phyloP scores from a whole-genome alignment of 2,797 vertebrate genomes.

The Lepus oiostolus region DNA sequence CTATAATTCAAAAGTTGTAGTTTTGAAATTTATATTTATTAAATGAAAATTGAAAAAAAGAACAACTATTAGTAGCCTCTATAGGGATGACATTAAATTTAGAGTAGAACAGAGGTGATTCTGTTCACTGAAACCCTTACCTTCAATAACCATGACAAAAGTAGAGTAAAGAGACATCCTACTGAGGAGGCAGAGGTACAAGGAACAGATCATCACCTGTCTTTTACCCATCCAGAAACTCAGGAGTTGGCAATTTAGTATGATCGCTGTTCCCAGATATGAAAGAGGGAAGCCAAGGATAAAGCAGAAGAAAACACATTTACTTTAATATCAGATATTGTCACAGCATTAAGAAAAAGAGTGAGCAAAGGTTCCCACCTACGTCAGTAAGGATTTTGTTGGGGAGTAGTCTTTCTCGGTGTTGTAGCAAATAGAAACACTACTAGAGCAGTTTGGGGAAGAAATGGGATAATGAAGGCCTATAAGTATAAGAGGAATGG shows the following conservation, averaged over 20 bases:
- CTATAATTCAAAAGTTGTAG: no score
- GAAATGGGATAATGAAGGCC: no score
- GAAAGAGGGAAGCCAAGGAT: background rate
- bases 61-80: background rate
- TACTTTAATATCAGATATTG: background rate
- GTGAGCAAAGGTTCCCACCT: rapidly evolving
- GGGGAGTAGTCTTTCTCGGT: background rate
- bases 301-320: background rate
- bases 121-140: background rate
- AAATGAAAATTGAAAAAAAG: background rate
- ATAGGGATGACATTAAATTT: background rate
- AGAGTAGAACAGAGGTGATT: background rate
- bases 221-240: background rate
- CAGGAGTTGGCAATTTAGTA: background rate
- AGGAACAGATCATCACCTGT: background rate
- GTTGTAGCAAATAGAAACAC: background rate
- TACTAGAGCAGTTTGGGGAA: background rate
- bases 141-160: background rate
- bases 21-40: no score
- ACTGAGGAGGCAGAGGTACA: background rate
- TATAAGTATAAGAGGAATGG: rapidly evolving
- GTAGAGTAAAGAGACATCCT: rapidly evolving
- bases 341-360: background rate
- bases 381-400: background rate
- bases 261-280: background rate